Base-by-base conservation (phyloP, 2,888 invertebrate species). In the Acanthosepion pharaonis region DNA sequence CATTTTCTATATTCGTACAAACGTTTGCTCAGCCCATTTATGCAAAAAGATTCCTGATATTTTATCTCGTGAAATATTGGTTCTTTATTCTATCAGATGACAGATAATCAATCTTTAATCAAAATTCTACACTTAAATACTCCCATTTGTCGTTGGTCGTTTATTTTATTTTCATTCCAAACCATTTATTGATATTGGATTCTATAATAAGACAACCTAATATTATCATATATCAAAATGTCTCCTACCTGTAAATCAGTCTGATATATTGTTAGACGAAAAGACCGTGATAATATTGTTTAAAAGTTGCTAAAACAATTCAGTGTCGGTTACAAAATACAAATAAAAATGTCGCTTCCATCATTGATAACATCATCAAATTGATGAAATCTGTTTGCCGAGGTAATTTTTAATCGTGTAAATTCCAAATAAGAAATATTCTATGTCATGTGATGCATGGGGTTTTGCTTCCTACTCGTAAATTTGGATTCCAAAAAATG, bases 31-130 rank as follows among this genome's bases (percentile, higher is more conserved):
- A 78, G 9, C 0, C 28, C 28, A 8, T 78, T 78, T 8, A n/a
- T n/a, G 78, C n/a, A 8, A 28, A n/a, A 25, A 78, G 28, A 0
- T n/a, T n/a, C n/a, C 78, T 28, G 78, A 78, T 78, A 78, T n/a
- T 78, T n/a, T n/a, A 78, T n/a, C n/a, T 78, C 78, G 28, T 78
- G 28, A 11, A 78, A 78, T 78, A 78, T 78, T 78, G 78, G 78
- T 78, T 78, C n/a, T 78, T 28, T 78, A 78, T 78, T 78, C n/a
- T 78, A 78, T 78, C 78, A 28, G 15, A n/a, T 78, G 78, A 78
- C 78, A 78, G 28, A 78, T 78, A 78, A 78, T 78, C 78, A 78
- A 78, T 78, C 78, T 78, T 78, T 78, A 78, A 78, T 78, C 78
- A 78, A 78, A n/a, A n/a, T 78, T 78, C 78, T n/a, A 78, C 8